Percentiles rank a stretch among this genome's conserved stretches.
Evolutionary conservation across 2,888 invertebrate species (phyloP).

Genomic region (Hydraecia micacea): DNA sequence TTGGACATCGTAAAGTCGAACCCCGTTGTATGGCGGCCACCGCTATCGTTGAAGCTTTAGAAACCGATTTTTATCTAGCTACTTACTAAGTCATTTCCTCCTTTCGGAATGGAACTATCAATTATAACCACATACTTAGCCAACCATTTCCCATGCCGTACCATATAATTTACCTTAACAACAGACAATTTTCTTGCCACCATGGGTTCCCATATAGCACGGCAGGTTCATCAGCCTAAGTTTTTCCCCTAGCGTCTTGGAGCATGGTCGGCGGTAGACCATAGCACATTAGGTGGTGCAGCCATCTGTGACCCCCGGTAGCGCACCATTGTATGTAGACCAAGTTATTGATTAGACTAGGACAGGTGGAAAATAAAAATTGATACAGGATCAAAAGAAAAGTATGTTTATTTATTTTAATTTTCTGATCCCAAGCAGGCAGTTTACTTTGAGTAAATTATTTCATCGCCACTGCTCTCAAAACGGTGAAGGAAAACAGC

Average conservation of each 20-base stretch:
- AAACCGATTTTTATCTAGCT: background rate
- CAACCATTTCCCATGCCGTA: background rate
- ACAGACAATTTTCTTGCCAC: constrained; percentile 26
- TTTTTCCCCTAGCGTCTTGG: constrained; percentile 68
- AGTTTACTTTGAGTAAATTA: background rate
- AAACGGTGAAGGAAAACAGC: background rate
- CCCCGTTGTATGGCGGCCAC: background rate
- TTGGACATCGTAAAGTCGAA: background rate
- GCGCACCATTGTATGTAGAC: constrained; percentile 76
- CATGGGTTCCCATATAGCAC: constrained; percentile 59
- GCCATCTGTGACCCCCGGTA: constrained; percentile 85
- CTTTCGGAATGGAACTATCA: constrained; percentile 3
- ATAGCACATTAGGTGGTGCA: constrained; percentile 80
- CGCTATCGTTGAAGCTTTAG: background rate
- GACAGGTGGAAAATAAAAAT: background rate
- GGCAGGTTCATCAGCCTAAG: constrained; percentile 74
- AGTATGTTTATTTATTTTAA: background rate
- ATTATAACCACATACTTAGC: constrained; percentile 10
- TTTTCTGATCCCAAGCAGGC: background rate
- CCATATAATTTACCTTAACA: constrained; percentile 23
- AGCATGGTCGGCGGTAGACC: constrained; percentile 77
- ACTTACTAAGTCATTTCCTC: background rate
- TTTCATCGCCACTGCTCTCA: background rate
- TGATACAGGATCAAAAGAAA: background rate
- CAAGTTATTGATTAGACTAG: constrained; percentile 57